Evolutionary conservation across 2,888 invertebrate species (phyloP), one percentile per base, ranked within the genome.

Genomic region (Plagiodera versicolora): DNA sequence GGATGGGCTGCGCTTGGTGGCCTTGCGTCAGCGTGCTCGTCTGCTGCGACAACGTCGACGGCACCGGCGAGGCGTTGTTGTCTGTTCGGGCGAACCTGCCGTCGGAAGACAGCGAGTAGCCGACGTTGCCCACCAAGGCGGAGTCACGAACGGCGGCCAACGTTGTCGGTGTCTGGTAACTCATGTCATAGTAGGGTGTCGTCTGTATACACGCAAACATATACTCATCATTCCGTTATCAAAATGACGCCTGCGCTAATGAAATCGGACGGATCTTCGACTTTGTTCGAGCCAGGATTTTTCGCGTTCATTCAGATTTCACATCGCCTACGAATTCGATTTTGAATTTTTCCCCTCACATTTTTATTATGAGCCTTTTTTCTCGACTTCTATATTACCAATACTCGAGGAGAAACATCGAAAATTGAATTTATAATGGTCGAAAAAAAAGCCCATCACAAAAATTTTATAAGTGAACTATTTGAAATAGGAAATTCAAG

Each of bases 11-110:
- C 18, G 76, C 78, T 66, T 86, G 86, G 73, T 87, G 87, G 17
- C 82, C 81, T 71, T 86, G 86, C 52, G 78, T 76, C 60, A 83
- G 79, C 81, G 88, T 88, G 66, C 75, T 77, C 24, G 84, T 83
- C 82, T 89, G 89, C 77, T 89, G 89, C 53, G 89, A 87, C 78
- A 89, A 83, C 70, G 89, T 89, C 55, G 90, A 88, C 58, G 90
- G 89, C 70, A 91, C 90, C 49, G 91, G 91, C 67, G 91, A 90
- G 72, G 91, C 89, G 78, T 90, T 91, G 81, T 89, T 90, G 80
- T 91, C 91, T 70, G 89, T 86, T n/a, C 67, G 61, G 64, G 88
- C 81, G 78, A 87, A 89, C 74, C 89, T 82, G 63, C 85, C 88
- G 79, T 89, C 89, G 73, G 86, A 86, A 24, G 67, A 66, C 48